Evolutionary conservation across 2,113 vertebrate genomes (phyloP), one percentile per base, ranked within the genome.

Genomic region (Catharus bicknelli): DNA sequence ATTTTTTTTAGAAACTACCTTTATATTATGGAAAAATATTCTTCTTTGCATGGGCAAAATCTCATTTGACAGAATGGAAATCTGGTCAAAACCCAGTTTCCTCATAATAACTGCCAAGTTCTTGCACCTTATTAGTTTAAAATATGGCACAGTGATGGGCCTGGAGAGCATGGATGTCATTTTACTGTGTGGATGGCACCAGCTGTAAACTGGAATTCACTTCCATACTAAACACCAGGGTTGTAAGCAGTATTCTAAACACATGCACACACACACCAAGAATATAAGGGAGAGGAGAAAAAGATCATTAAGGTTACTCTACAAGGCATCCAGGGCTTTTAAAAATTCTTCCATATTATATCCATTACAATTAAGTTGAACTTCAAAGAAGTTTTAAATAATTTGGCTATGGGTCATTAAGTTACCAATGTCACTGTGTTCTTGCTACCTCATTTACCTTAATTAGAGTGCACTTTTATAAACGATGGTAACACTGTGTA

Each of bases 401-500:
- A 94, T 90, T 84, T 94, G 87, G 61, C 62, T 63, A 17, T 27
- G 88, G 96, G 91, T 96, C 95, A 84, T 96, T 93, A 96, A 95
- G 89, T 94, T 94, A 88, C 42, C 95, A 96, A 87, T 96, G 95
- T 92, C 93, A 96, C 75, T n/a, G 83, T 93, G 90, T 64, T 95
- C 93, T 95, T 96, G 87, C 89, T 89, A 70, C 95, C 89, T 96
- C 94, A 47, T 96, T 97, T 95, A 83, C 88, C 92, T 95, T 97
- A 95, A 97, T 96, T 96, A 93, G 91, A 90, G 74, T 92, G 90
- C 87, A 86, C 83, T 95, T 92, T 59, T 68, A 59, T 93, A 92
- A 89, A 90, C 0, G 47, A 83, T 43, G 70, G 87, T 45, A 77
- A 73, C 48, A 11, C 51, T 45, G 81, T 86, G 81, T 85, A 96